Evolutionary conservation across 1,140 invertebrate species (phyloP), one percentile per base, ranked within the genome.

Genomic region (Sycophaga agraensis): DNA sequence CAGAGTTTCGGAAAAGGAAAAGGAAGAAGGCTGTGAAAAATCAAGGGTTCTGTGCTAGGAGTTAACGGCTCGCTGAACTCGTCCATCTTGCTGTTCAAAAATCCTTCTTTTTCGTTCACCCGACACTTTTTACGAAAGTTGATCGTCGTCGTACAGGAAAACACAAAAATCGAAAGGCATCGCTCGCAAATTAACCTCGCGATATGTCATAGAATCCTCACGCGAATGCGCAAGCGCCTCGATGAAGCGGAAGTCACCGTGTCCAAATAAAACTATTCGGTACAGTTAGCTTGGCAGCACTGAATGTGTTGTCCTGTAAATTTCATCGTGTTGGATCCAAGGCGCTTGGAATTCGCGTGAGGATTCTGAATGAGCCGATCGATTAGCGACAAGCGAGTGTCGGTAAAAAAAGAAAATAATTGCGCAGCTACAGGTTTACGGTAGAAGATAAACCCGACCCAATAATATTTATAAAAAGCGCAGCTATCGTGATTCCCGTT

Each of bases 41-140:
- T 55, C 19, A 28, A 56, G 53, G 50, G 22, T n/a, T n/a, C n/a
- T n/a, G n/a, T n/a, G n/a, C n/a, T n/a, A 12, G 35, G 43, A 22
- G 31, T 49, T 31, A 39, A 55, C 37, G 46, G 35, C 14, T 55
- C 17, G 31, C 34, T 46, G 19, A 39, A 46, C 39, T 35, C 11
- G n/a, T 17, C n/a, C 9, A 2, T 42, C 17, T 39, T 14, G 6
- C 8, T 11, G 2, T 26, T 28, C 4, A 19, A 26, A 26, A 24
- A 48, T 26, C n/a, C 3, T 48, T 48, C 35, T 31, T 31, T 11
- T 31, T 31, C 40, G 56, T 61, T 57, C 45, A 31, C 58, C 58
- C 53, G 48, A 65, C 49, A 65, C 55, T 49, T 54, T 58, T n/a
- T n/a, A n/a, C 53, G 37, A 24, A 54, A 54, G 49, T 35, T 34